phyloP scores from a whole-genome alignment of 2,888 invertebrate genomes.

The Euzophera pinguis region DNA sequence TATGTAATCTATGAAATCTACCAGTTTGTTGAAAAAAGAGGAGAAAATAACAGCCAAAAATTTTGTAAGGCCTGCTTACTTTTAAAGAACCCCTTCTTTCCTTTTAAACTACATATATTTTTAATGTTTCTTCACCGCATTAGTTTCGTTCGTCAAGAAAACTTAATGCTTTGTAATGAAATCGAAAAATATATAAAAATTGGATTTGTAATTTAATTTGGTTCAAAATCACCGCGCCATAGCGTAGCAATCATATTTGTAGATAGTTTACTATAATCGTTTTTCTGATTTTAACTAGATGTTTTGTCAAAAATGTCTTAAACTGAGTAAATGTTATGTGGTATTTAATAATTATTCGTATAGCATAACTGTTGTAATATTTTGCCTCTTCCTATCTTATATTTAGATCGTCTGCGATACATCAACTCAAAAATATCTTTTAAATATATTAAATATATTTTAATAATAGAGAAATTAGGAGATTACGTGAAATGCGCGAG shows the following conservation, averaged over 20 bases:
- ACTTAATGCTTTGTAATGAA: background rate
- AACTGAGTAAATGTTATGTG: background rate
- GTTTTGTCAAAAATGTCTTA: background rate
- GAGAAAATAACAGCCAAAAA: no score
- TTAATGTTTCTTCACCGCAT: slow-evolving; percentile 2
- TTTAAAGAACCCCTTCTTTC: no score
- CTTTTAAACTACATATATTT: no score
- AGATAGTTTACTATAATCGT: background rate
- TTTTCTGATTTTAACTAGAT: background rate
- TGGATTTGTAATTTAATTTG: slow-evolving; percentile 13
- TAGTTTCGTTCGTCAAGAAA: background rate
- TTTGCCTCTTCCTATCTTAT: no score
- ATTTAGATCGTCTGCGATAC: no score
- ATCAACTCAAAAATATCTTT: no score
- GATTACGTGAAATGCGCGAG: no score
- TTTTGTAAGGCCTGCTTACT: no score
- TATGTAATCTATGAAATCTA: no score
- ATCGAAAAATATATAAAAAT: background rate
- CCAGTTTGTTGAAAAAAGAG: no score
- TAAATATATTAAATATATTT: no score
- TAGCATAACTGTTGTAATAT: background rate
- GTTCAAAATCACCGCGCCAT: slow-evolving; percentile 4
- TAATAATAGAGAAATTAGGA: no score
- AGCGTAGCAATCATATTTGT: slow-evolving; percentile 1
- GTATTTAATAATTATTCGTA: background rate